These are phyloP conservation scores for Channa maculata DNA, from an alignment of 2,113 vertebrate species.

Conservation along the genomic window DNA sequence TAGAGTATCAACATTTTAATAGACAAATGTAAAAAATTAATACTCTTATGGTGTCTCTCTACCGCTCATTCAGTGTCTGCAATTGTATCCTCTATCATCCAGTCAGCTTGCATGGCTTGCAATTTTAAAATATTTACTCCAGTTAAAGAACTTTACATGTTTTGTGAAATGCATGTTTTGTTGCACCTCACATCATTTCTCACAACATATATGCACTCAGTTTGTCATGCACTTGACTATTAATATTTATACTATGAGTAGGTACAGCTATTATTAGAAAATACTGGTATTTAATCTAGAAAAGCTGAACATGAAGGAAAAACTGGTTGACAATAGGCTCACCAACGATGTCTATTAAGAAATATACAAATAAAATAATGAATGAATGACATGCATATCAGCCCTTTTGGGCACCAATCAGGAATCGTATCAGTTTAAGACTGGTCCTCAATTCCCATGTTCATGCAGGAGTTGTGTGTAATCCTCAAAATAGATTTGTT, in stretches of 20 bases:
- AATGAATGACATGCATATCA: too few relatives aligned
- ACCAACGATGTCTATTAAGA: neutral
- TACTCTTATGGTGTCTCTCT: conserved; percentile 8
- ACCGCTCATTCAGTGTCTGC: conserved; percentile 12
- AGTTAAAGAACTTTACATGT: conserved; percentile 34
- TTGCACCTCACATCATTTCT: neutral
- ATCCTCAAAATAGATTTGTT: conserved; percentile 32
- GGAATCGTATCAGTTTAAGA: conserved; percentile 1
- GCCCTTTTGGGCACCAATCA: neutral
- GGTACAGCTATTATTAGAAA: too few relatives aligned
- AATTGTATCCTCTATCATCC: conserved; percentile 39
- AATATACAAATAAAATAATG: too few relatives aligned
- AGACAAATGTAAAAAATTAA: neutral
- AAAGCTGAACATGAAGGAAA: neutral
- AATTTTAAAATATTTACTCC: conserved; percentile 69
- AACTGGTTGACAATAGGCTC: neutral
- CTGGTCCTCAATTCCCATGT: neutral
- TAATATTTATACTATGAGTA: neutral
- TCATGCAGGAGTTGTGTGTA: conserved; percentile 1
- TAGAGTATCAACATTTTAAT: neutral
- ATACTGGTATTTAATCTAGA: neutral
- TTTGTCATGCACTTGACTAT: neutral
- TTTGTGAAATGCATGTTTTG: conserved; percentile 10
- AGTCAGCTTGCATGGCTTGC: conserved; percentile 70
- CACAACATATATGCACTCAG: neutral